A percentile compares a stretch with the other conserved stretches of the same genome.
Conservation (phyloP, 1,140 invertebrate species). For the Thalassaphorura encarpata region DNA sequence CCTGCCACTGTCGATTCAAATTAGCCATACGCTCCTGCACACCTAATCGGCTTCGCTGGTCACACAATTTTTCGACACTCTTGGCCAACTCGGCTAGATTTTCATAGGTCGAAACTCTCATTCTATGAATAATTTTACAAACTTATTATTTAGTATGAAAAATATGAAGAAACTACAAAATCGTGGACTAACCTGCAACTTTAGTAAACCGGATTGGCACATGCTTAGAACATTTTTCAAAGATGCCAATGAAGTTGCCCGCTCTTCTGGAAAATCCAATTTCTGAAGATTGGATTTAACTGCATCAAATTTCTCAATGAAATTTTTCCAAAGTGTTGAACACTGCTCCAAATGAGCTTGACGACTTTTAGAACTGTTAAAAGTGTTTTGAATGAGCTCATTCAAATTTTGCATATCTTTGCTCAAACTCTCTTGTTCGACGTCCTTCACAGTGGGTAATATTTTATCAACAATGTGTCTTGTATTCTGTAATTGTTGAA, state of each 20-base stretch:
- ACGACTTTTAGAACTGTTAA: slow-evolving; percentile 66
- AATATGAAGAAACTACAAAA: background rate
- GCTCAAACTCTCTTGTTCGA: slow-evolving; percentile 69
- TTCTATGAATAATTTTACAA: too few species aligned
- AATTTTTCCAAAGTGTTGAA: slow-evolving; percentile 67
- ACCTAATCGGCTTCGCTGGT: slow-evolving; percentile 47
- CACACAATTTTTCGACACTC: slow-evolving; percentile 52
- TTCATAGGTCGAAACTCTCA: slow-evolving; percentile 36
- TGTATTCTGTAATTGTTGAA: slow-evolving; percentile 67
- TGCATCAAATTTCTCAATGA: slow-evolving; percentile 60
- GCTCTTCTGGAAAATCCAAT: slow-evolving; percentile 60
- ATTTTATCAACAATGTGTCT: slow-evolving; percentile 75
- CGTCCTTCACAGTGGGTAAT: slow-evolving; percentile 64
- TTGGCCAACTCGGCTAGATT: slow-evolving; percentile 53
- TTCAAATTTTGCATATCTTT: slow-evolving; percentile 65
- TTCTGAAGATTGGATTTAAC: slow-evolving; percentile 60
- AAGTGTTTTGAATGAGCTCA: slow-evolving; percentile 64
- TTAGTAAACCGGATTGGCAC: slow-evolving; percentile 60
- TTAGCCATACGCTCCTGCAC: slow-evolving; percentile 51
- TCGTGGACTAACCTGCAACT: slow-evolving; percentile 54
- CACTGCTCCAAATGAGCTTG: slow-evolving; percentile 64
- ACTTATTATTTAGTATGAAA: background rate
- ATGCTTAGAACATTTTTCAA: slow-evolving; percentile 70
- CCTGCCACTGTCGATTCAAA: slow-evolving; percentile 62
- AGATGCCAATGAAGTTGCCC: slow-evolving; percentile 60